Base-by-base conservation (phyloP, 2,113 vertebrate genomes). In the Nesospiza acunhae region DNA sequence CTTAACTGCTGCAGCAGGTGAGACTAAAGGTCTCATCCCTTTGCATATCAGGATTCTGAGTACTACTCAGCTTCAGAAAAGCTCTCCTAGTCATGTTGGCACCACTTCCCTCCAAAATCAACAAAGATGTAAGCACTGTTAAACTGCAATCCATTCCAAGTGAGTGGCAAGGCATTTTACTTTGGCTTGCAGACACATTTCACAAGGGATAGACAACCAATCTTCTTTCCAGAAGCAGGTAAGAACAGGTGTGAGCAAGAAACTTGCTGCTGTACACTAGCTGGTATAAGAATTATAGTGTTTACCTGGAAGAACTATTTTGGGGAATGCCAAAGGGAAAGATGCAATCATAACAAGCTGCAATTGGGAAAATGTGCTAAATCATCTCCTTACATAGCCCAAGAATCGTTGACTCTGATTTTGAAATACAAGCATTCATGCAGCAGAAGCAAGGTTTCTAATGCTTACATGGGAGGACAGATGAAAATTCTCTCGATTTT, bases 351-450 rank as follows among this genome's bases (percentile, higher is more conserved):
- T 13, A 49, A 84, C 12, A 50, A 76, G 59, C 67, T 55, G 49
- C 67, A 80, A 58, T 35, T 6, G 49, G 33, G 87, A 84, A 93
- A 97, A 90, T 66, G 56, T 55, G 75, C 70, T 86, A 90, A 85
- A 94, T 93, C 90, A 96, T 92, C 88, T 90, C 63, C 66, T 64
- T 41, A 42, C 28, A 78, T 39, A 58, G 85, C 72, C 72, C 50
- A 21, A 86, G 44, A 79, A 90, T 90, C 2, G 42, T 47, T 33
- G 63, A 66, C 44, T 46, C 49, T 63, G 63, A 62, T 82, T 95
- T 92, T 80, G 79, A 95, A 93, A 86, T 26, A 72, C 3, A 70
- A 50, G 50, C 23, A 50, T 49, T 59, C 55, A 31, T 24, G 39
- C 37, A 76, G 39, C 67, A 90, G 83, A 93, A 84, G 11, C 49